Conservation (phyloP, 1,140 invertebrate species). For the Atta texana region DNA sequence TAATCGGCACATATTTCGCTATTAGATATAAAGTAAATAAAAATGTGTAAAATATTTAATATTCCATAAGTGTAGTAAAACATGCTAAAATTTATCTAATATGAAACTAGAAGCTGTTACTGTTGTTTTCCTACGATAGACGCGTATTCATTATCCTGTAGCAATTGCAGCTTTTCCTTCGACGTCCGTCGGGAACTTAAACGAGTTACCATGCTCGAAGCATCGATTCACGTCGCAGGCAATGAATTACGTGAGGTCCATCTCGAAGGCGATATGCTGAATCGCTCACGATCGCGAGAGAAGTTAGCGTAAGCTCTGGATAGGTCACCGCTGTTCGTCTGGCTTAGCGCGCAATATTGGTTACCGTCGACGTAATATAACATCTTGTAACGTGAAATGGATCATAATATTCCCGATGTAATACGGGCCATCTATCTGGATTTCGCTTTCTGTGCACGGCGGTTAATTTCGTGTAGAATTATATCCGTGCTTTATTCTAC, state of each 20-base stretch:
- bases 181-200: slow-evolving; percentile 48
- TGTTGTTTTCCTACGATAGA: slow-evolving; percentile 14
- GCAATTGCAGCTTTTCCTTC: slow-evolving; percentile 58
- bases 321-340: slow-evolving; percentile 73
- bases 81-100: slow-evolving; percentile 21
- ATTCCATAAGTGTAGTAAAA: too few relatives aligned
- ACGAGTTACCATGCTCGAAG: slow-evolving; percentile 55
- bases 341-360: slow-evolving; percentile 77
- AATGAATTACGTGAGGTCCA: slow-evolving; percentile 71
- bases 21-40: neutral
- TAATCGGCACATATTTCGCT: slow-evolving; percentile 7
- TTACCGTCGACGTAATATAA: slow-evolving; percentile 75
- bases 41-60: slow-evolving; percentile 6
- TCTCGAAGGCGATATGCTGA: slow-evolving; percentile 74
- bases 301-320: slow-evolving; percentile 69
- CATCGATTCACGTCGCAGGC: slow-evolving; percentile 56
- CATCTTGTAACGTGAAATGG: slow-evolving; percentile 77
- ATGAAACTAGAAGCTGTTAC: neutral
- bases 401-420: slow-evolving; percentile 78
- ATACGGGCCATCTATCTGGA: slow-evolving; percentile 76
- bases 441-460: slow-evolving; percentile 57
- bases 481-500: slow-evolving; percentile 61
- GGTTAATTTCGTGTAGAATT: slow-evolving; percentile 75
- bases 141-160: slow-evolving; percentile 45
- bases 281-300: slow-evolving; percentile 66